Percentiles rank a stretch among this genome's conserved stretches.
Evolutionary conservation across 2,888 invertebrate species (phyloP).

Genomic region (Entomobrya proxima): DNA sequence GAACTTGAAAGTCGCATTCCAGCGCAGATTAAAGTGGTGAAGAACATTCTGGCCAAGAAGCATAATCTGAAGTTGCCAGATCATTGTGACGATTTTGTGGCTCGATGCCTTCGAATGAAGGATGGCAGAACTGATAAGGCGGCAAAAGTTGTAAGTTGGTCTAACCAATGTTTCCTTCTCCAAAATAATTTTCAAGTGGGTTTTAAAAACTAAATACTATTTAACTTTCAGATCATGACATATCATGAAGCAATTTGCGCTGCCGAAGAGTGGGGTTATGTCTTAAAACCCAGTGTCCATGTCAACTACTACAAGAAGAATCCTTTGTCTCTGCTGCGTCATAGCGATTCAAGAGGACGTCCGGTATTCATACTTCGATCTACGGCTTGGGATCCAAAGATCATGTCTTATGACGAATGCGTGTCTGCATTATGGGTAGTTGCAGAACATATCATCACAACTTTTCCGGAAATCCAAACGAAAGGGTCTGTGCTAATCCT

Average conservation of each 20-base stretch:
- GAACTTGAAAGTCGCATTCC: neutral
- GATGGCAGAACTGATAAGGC: constrained; percentile 34
- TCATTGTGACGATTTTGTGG: constrained; percentile 15
- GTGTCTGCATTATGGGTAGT: constrained; percentile 21
- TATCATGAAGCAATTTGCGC: neutral
- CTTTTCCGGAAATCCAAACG: neutral
- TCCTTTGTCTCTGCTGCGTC: neutral
- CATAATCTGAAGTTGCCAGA: neutral
- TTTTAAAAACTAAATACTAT: no score
- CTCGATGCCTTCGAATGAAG: constrained; percentile 24
- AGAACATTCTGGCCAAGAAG: constrained; percentile 14
- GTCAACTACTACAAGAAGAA: neutral
- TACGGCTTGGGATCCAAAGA: constrained; percentile 2
- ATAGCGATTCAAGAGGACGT: constrained; percentile 15
- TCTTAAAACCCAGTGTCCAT: neutral
- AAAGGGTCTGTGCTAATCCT: constrained; percentile 26
- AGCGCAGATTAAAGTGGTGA: neutral
- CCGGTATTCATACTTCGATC: neutral
- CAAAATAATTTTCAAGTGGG: neutral
- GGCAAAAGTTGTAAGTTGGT: constrained; percentile 19
- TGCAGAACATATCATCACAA: constrained; percentile 8
- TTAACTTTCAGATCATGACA: constrained; percentile 26
- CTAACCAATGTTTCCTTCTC: neutral
- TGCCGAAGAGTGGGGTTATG: neutral
- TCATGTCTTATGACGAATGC: neutral